Evolutionary conservation across 2,797 vertebrate genomes (phyloP), one percentile per base, ranked within the genome.

Genomic region (Scolopax rusticola): DNA sequence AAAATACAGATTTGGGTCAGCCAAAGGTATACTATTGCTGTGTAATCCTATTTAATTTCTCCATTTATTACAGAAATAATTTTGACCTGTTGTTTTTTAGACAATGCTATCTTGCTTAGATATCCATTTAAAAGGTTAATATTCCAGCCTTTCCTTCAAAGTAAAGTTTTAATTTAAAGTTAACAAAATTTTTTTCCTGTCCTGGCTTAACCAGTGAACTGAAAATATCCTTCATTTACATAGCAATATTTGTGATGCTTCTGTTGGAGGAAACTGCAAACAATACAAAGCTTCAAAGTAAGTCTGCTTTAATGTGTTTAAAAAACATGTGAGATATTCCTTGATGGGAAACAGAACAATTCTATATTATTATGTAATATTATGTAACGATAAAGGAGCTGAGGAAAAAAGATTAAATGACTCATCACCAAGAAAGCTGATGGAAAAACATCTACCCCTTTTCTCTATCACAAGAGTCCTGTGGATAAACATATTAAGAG

Each of bases 211-310:
- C 67, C n/a, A 73, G 27, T 91, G 90, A 93, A 94, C 83, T 90
- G 83, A 95, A 95, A 93, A 95, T 90, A 94, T 73, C 88, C 51
- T 90, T 89, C 85, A 90, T 79, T 84, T 45, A 61, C 65, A 51
- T 33, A 51, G 70, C 7, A 3, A 5, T 87, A 79, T 70, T 92
- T 90, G 54, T 8, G 23, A 32, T 73, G 16, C 60, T 74, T 95
- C 86, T 93, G 69, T 38, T 77, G 40, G 40, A 17, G 50, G 16
- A 95, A 82, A 51, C 59, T 89, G 60, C 77, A 93, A 88, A 87
- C 86, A 89, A 88, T 89, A 84, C 84, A 76, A 89, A 93, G 63
- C 92, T 96, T 96, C 90, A 87, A 94, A 96, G 84, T 86, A 92
- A 93, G 94, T 91, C 81, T 93, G 11, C 94, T 95, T 94, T 86